These are phyloP conservation scores for Aythya baeri DNA, from an alignment of 2,113 vertebrate genomes.

Conservation along the genomic window DNA sequence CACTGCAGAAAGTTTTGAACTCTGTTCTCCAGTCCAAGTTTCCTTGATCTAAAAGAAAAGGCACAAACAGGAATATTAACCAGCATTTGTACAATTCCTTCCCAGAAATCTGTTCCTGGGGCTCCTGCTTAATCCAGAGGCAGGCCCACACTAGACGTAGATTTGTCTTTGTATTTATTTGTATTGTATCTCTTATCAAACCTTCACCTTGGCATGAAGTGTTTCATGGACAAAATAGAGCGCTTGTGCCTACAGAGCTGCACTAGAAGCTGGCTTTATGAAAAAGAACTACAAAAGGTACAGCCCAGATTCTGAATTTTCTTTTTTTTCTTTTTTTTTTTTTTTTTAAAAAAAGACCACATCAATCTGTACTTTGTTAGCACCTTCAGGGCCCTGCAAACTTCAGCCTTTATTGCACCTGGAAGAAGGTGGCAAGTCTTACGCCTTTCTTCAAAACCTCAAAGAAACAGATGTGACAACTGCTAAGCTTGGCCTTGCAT, in stretches of 20 bases:
- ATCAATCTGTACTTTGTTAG: background rate
- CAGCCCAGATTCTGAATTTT: background rate
- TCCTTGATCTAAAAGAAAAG: conserved; percentile 36
- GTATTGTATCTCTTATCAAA: background rate
- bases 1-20: background rate
- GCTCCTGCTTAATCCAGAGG: background rate
- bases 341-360: background rate
- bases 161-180: background rate
- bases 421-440: background rate
- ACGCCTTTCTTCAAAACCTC: background rate
- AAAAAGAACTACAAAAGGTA: background rate
- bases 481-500: background rate
- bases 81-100: background rate
- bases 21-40: background rate
- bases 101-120: background rate
- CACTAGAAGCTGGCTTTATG: background rate
- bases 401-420: background rate
- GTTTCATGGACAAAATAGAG: background rate
- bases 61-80: background rate
- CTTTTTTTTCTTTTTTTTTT: no score
- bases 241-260: background rate
- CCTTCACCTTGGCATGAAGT: background rate
- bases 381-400: background rate
- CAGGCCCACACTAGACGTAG: background rate
- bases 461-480: background rate